Base-by-base conservation (phyloP, 1,140 invertebrate genomes). In the Euura saliciscinereae region DNA sequence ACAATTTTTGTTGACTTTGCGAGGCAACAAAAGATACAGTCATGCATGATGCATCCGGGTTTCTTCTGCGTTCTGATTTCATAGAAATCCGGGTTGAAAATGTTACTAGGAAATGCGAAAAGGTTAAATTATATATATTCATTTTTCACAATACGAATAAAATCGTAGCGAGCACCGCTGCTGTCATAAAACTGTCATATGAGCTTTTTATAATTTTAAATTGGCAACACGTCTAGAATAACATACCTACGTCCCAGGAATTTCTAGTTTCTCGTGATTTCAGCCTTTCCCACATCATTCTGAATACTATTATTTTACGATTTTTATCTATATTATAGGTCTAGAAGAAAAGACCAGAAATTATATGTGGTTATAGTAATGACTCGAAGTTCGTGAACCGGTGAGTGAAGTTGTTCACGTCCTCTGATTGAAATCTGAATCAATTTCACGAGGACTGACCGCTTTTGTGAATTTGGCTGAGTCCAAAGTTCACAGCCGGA, bases 401-500 rank as follows among this genome's bases (percentile, higher is more conserved):
- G 28, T 28, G 28, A 28, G 28, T 28, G 28, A 28, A 28, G 28
- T 28, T 28, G 28, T 28, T 28, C 28, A 28, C 28, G 28, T 28
- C 1, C 28, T 28, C 28, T 28, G 1, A 28, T 1, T 28, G 1
- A 28, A 28, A 28, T 28, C 28, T 28, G 28, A 28, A 28, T 28
- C 28, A 28, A 28, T 28, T 28, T 28, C 28, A 28, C 28, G 28
- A 28, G 28, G 1, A 28, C 28, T 28, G 28, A 28, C 0, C 28
- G 28, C 28, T 28, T 28, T 28, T 1, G 28, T 28, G 28, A 28
- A 28, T 28, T 59, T 6, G 13, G 51, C 51, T 8, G 13, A 59
- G 74, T 75, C 75, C 75, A 75, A 76, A 76, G 74, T 73, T 75
- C 71, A 59, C 46, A 69, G 71, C 51, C 71, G 78, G 75, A 77